Base-by-base conservation (phyloP, 2,888 invertebrate genomes). In the Hirtodrosophila histrioides region DNA sequence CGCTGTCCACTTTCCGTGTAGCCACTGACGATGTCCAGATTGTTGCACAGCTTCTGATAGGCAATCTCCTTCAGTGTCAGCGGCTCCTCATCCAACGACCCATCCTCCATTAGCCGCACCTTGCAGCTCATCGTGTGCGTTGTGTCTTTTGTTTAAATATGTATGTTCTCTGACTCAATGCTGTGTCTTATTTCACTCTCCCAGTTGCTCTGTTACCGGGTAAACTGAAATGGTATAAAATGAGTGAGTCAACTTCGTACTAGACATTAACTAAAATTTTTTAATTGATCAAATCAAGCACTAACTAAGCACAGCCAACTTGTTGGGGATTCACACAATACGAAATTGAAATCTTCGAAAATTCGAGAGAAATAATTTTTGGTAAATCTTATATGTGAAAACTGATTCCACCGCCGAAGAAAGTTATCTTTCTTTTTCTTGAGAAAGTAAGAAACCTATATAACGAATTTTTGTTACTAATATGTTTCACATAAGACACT, bases 61-160 rank as follows among this genome's bases (percentile, higher is more conserved):
- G 89, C 87, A 58, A 91, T 91, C 63, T 92, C 92, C 69, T 90
- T 90, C 50, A 92, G 72, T 39, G 92, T 91, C 36, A 91, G 80
- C 51, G 91, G 89, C 75, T 92, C 92, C 84, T 92, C 92, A 61
- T 92, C 91, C 43, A 92, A 81, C 40, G 89, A 85, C 9, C 92
- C 91, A 76, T 91, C 90, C 39, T 87, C 88, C 90, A 92, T 92
- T 78, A 92, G 90, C 72, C 92, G 91, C 63, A 92, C 91, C 69
- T 91, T 91, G 66, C 92, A 92, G 78, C 91, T 91, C 92, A 92
- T 92, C 39, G 57, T 85, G 33, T 54, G 57, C 12, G 27, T 39
- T 31, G 11, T 29, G 8, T 33, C 8, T 12, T 23, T 7, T 40
- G 5, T 31, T 37, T n/a, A 39, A 10, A 12, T 36, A n/a, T 45